Percentiles rank a stretch among this genome's conserved stretches.
Conservation (phyloP, 2,113 vertebrate species). For the Triplophysa siluroides region DNA sequence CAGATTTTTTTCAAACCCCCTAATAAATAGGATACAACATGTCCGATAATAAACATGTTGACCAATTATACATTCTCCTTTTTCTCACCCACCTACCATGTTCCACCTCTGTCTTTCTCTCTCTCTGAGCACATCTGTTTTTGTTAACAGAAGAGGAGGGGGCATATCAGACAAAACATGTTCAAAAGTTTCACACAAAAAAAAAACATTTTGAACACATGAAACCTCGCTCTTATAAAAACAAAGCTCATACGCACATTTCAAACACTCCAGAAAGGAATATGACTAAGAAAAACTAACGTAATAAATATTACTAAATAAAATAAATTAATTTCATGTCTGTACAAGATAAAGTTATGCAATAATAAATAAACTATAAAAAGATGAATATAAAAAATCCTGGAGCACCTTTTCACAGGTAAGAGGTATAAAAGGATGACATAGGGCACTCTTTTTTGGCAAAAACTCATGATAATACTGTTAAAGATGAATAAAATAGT, state of each 20-base stretch:
- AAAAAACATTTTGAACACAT: slow-evolving; percentile 49
- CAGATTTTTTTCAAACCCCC: slow-evolving; percentile 59
- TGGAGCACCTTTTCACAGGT: slow-evolving; percentile 42
- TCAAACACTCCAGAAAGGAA: slow-evolving; percentile 45
- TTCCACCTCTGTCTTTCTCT: slow-evolving; percentile 1
- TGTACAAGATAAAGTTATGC: slow-evolving; percentile 67
- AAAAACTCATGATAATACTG: slow-evolving; percentile 41
- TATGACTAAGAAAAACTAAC: slow-evolving; percentile 44
- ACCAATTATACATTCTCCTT: slow-evolving; percentile 56
- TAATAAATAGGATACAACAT: slow-evolving; percentile 57
- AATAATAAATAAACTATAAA: slow-evolving; percentile 50
- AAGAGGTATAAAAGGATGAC: slow-evolving; percentile 45
- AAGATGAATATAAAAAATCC: slow-evolving; percentile 42
- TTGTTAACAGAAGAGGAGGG: slow-evolving; percentile 51
- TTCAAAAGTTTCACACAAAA: slow-evolving; percentile 46
- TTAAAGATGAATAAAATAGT: slow-evolving; percentile 17
- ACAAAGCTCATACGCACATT: slow-evolving; percentile 17
- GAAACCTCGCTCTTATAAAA: slow-evolving; percentile 43
- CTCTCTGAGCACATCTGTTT: background rate
- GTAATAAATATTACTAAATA: slow-evolving; percentile 62
- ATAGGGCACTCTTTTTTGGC: slow-evolving; percentile 51
- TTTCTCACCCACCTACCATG: slow-evolving; percentile 30
- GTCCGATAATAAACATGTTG: slow-evolving; percentile 71
- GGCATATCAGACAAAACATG: slow-evolving; percentile 51
- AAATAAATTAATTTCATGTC: slow-evolving; percentile 71